Evolutionary conservation across 1,140 invertebrate genomes (phyloP), one percentile per base, ranked within the genome.

Genomic region (Drosophila dunni): DNA sequence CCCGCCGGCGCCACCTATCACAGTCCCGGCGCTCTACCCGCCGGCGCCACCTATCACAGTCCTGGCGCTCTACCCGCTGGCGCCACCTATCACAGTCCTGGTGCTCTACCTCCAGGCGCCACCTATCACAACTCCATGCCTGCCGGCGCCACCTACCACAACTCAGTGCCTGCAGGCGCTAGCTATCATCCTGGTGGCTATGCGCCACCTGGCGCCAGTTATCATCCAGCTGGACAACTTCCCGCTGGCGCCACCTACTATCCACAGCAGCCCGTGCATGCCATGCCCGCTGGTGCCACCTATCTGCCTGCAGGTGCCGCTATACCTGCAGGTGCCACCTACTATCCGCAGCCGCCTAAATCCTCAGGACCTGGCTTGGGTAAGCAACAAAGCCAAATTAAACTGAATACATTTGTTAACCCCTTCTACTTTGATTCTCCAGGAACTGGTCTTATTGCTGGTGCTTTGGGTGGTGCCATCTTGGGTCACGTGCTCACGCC

Each of bases 361-460:
- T 85, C 85, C 0, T 91, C 91, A 1, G 91, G 91, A 3, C 60
- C 78, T 0, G 91, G 91, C 46, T 74, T 92, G 38, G 91, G 91
- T 92, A 40, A 76, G 88, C 72, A 3, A 0, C 24, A 20, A 20
- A 29, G 24, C n/a, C n/a, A n/a, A 5, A 29, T 6, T 29, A 6
- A 29, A 5, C 24, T 2, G 7, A 0, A 20, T 20, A 20, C 17
- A 20, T n/a, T 42, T 60, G 10, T 17, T 9, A 38, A 48, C 10
- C 45, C 2, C 10, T 0, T 42, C 3, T 29, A 7, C 33, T 24
- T n/a, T n/a, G n/a, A 11, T 42, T 9, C 42, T 53, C 0, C 44
- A 92, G 91, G 91, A 13, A 90, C 89, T 54, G 91, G 91, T 46
- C 78, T 92, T 5, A 65, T 82, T 60, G 91, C 85, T 63, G 91